Base-by-base conservation (phyloP, 2,797 vertebrate species). In the Microhierax caerulescens region DNA sequence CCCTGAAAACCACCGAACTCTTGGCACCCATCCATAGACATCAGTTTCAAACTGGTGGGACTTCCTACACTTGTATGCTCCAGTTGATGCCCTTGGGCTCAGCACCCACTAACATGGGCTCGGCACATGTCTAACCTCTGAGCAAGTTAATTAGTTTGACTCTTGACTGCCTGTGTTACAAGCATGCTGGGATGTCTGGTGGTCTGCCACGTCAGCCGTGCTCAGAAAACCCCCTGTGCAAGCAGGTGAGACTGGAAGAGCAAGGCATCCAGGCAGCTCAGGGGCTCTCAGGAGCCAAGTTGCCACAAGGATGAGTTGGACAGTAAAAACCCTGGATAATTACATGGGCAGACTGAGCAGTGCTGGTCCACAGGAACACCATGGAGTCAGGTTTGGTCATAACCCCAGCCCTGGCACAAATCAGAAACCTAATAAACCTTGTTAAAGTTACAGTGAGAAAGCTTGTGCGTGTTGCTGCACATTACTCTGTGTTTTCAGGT, bases 171-270 rank as follows among this genome's bases (percentile, higher is more conserved):
- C 61, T 63, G 30, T 9, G 8, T 54, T 47, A 69, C 16, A 50
- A 82, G 24, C 0, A 2, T 19, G 23, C 11, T 2, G 1, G 45
- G 39, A n/a, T 67, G 30, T 25, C 30, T 23, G 5, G 5, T 25
- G 34, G 51, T 73, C 28, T 69, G 25, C 25, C 9, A 3, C 23
- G 30, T 34, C 2, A 3, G 34, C 18, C 0, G 0, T 0, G 1
- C 69, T 64, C 48, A 56, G 57, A 21, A 84, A 59, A 86, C 20
- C 8, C 36, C 23, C 47, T 69, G 19, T 36, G 50, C 30, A 39
- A 47, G 37, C 43, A 73, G 43, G 17, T 56, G 79, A 63, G 67
- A 57, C n/a, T 9, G 9, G 63, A 69, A 51, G 43, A 59, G 45
- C 12, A 12, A 81, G 27, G 39, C 30, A 60, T n/a, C 23, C 56